Evolutionary conservation across 2,888 invertebrate genomes (phyloP), one percentile per base, ranked within the genome.

Genomic region (Hoplodrina blanda): DNA sequence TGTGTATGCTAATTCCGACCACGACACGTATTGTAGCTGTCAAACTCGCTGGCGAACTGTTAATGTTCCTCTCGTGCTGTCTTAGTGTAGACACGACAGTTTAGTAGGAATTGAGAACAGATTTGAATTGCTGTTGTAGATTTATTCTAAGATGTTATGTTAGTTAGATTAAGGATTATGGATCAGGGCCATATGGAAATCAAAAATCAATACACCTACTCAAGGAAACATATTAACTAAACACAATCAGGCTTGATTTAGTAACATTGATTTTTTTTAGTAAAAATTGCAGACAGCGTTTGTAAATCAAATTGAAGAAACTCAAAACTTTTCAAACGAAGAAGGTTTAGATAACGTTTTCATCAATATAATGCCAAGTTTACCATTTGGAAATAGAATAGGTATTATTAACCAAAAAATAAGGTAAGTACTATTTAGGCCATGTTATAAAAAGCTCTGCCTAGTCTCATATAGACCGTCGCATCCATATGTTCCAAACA

Each of bases 1-100:
- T 91, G 92, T 90, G 91, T 92, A 94, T 94, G 93, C 92, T 93
- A 94, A 95, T 94, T 91, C 88, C 82, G 75, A 82, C 90, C 90
- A 84, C 92, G 90, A 91, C 92, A 91, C 91, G 91, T 92, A 91
- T 91, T 91, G 90, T 88, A 81, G 88, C 89, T 92, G 93, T 93
- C 92, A 92, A 92, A 91, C 88, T 88, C 82, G 90, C 91, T 88
- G 87, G 85, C 79, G 87, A 85, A 75, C 87, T 91, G 90, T 90
- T 91, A 91, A 92, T 92, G 91, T 91, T 86, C 83, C 85, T 84
- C 79, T 78, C 63, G 69, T 76, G 88, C 70, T 78, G 62, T 80
- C 60, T 78, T 88, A 84, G 63, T 85, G 55, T 87, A 88, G 94
- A 94, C 88, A 88, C 33, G 86, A 79, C 77, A 72, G 57, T 70